Conservation (phyloP, 1,140 invertebrate genomes). For the Laupala kohalensis region DNA sequence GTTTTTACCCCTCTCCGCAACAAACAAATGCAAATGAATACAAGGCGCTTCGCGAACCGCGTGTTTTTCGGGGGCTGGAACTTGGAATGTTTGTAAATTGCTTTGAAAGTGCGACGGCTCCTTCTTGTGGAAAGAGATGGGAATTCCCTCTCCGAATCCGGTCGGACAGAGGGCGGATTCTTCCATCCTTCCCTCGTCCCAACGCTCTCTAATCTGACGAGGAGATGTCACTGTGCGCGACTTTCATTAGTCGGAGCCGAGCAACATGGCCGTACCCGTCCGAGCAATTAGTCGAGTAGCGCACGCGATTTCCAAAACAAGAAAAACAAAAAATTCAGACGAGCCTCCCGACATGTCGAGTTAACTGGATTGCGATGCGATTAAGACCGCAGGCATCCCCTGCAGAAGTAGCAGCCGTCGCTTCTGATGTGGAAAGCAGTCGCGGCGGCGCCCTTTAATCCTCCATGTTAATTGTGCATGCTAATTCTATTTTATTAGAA, state of each 20-base stretch:
- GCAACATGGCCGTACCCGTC: too few species aligned
- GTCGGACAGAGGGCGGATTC: not conserved
- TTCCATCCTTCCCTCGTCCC: not conserved
- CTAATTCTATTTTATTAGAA: not conserved
- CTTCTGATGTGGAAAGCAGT: not conserved
- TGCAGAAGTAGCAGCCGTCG: not conserved
- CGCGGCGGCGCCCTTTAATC: not conserved
- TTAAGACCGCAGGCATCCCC: not conserved
- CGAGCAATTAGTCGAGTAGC: not conserved
- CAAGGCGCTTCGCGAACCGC: not conserved
- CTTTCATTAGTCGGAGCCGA: not conserved
- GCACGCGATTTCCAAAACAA: not conserved
- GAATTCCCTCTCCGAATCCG: not conserved
- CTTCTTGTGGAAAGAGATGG: not conserved
- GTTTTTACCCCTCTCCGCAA: not conserved
- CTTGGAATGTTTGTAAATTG: not conserved
- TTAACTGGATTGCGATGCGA: not conserved
- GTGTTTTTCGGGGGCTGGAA: not conserved
- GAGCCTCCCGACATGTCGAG: not conserved
- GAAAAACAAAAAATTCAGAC: not conserved
- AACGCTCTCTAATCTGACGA: not conserved
- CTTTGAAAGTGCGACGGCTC: not conserved
- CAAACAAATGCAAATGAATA: not conserved
- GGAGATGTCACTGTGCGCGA: not conserved
- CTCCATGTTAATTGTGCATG: not conserved